Conservation (phyloP, 2,888 invertebrate genomes). For the Augochlorella aurata region DNA sequence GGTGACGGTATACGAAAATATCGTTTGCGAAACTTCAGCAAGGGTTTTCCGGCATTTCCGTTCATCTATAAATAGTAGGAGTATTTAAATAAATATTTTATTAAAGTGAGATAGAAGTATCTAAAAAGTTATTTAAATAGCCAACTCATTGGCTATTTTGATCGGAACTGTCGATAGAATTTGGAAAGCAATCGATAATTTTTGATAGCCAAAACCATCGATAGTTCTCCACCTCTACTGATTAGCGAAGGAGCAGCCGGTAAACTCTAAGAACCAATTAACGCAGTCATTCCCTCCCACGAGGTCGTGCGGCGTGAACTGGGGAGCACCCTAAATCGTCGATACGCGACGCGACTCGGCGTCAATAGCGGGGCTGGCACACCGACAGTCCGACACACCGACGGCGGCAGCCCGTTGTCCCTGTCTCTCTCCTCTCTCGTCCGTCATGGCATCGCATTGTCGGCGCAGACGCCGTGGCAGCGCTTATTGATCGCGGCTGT, state of each 20-base stretch:
- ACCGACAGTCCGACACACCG: slow-evolving; percentile 12
- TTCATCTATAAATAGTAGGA: too few relatives aligned
- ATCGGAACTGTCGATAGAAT: too few relatives aligned
- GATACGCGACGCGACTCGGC: slow-evolving; percentile 37
- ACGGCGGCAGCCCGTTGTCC: neutral
- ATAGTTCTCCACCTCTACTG: neutral
- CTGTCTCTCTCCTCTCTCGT: slow-evolving; percentile 45
- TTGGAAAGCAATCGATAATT: too few relatives aligned
- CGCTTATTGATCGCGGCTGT: slow-evolving; percentile 62
- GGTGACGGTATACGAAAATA: too few relatives aligned
- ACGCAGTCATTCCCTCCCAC: neutral
- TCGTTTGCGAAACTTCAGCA: too few relatives aligned
- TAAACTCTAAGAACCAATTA: slow-evolving; percentile 21
- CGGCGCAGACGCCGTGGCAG: slow-evolving; percentile 61
- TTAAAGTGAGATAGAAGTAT: too few relatives aligned
- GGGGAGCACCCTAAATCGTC: slow-evolving; percentile 37
- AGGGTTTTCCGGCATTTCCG: too few relatives aligned
- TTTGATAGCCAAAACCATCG: too few relatives aligned
- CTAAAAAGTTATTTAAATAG: too few relatives aligned
- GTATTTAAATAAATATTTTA: too few relatives aligned
- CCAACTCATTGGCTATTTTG: too few relatives aligned
- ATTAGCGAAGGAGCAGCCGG: neutral
- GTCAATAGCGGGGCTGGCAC: slow-evolving; percentile 36
- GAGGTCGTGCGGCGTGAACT: neutral
- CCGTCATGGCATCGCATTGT: slow-evolving; percentile 53